Conservation (phyloP, 2,113 vertebrate species). For the Myrmophylax atrothorax region DNA sequence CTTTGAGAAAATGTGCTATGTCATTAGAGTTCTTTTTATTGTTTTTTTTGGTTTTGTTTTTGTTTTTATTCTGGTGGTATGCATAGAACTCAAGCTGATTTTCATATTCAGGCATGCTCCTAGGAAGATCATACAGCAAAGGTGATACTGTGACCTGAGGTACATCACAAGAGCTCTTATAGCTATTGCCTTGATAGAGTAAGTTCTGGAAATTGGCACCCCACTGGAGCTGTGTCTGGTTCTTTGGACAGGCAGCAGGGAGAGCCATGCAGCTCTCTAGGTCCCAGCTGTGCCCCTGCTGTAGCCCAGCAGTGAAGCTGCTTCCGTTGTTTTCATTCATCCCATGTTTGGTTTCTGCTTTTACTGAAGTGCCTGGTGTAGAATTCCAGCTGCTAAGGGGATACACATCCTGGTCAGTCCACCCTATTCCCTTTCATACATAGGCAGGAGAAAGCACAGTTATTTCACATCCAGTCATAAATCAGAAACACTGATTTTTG, state of each 20-base stretch:
- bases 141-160: not conserved
- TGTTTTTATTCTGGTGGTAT: not conserved
- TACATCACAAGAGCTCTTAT: not conserved
- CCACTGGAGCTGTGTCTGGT: not conserved
- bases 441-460: not conserved
- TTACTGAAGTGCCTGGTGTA: not conserved
- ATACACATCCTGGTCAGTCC: not conserved
- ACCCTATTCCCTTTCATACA: not conserved
- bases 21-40: not conserved
- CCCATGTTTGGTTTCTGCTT: not conserved
- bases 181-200: not conserved
- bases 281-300: not conserved
- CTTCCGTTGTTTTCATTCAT: not conserved
- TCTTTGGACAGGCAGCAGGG: not conserved
- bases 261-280: not conserved
- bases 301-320: not conserved
- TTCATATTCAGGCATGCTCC: not conserved
- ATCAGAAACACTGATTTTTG: not conserved
- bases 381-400: not conserved
- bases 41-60: too few relatives aligned
- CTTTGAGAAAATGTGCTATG: not conserved
- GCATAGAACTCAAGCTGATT: not conserved
- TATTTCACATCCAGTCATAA: not conserved
- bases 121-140: not conserved
- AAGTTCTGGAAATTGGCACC: not conserved